A percentile compares a stretch with the other conserved stretches of the same genome.
These are phyloP conservation scores for Coilia nasus DNA, from an alignment of 2,797 vertebrate genomes.

Conservation along the genomic window DNA sequence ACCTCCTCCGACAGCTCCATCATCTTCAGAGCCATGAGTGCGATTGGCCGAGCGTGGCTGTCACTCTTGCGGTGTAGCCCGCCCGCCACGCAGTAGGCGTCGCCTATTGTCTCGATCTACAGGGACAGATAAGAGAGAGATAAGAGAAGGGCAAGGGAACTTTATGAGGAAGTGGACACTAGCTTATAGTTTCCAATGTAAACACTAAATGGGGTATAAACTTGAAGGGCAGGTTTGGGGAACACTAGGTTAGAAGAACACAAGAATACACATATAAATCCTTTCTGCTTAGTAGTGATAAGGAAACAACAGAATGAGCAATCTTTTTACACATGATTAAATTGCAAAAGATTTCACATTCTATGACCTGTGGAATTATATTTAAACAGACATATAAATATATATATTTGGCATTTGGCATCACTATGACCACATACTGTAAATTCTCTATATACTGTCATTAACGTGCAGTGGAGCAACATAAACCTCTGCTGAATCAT, in stretches of 20 bases:
- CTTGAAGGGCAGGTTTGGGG: too few relatives aligned
- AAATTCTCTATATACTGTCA: background rate
- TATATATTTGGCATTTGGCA: too few relatives aligned
- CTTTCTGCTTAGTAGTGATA: too few relatives aligned
- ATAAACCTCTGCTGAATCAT: background rate
- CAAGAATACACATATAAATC: too few relatives aligned
- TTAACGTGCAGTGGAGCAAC: background rate
- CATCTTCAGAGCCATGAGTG: constrained; percentile 98
- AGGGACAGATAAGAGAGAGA: constrained; percentile 35
- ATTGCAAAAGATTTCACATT: too few relatives aligned
- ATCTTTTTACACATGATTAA: too few relatives aligned
- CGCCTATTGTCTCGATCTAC: constrained; percentile 98
- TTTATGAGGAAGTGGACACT: background rate
- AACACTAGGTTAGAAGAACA: too few relatives aligned
- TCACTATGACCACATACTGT: too few relatives aligned
- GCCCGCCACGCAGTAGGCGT: constrained; percentile 95
- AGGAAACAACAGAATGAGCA: too few relatives aligned
- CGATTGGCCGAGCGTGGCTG: constrained; percentile 93
- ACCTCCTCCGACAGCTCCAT: constrained; percentile 98
- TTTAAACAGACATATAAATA: too few relatives aligned
- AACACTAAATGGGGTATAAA: background rate
- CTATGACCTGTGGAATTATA: too few relatives aligned
- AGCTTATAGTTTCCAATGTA: background rate
- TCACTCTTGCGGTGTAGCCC: constrained; percentile 95
- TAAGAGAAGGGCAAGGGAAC: background rate